A percentile compares a stretch with the other conserved stretches of the same genome.
phyloP scores from a whole-genome alignment of 2,888 invertebrate species.

The Leptura quadrifasciata region DNA sequence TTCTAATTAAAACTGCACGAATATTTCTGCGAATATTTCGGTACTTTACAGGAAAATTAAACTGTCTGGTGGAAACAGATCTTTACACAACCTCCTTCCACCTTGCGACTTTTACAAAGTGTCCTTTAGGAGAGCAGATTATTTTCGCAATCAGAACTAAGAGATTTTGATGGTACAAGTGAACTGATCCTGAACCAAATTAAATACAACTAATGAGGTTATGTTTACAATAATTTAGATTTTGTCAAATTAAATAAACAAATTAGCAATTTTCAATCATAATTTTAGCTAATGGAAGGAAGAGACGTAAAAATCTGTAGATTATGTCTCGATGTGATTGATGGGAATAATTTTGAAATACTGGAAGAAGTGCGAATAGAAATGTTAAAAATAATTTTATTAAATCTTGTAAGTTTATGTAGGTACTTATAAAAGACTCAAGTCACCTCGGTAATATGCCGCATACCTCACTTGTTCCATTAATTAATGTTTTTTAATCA shows the following conservation, averaged over 20 bases:
- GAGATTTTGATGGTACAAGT: too few relatives aligned
- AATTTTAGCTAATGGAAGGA: constrained; percentile 8
- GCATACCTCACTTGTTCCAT: neutral
- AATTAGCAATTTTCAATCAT: neutral
- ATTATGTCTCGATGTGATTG: constrained; percentile 5
- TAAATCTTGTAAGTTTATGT: constrained; percentile 4
- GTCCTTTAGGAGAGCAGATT: too few relatives aligned
- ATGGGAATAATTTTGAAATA: neutral
- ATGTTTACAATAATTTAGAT: neutral
- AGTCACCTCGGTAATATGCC: neutral
- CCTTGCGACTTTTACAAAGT: too few relatives aligned
- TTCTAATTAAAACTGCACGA: too few relatives aligned
- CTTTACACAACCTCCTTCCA: too few relatives aligned
- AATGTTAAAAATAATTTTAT: constrained; percentile 4
- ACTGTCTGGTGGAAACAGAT: too few relatives aligned
- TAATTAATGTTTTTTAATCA: neutral
- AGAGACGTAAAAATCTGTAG: constrained; percentile 6
- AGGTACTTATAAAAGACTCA: neutral
- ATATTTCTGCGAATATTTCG: too few relatives aligned
- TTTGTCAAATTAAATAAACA: neutral
- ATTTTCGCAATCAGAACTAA: too few relatives aligned
- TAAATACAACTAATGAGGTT: neutral
- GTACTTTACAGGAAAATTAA: too few relatives aligned
- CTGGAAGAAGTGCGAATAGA: constrained; percentile 7
- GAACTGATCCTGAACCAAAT: too few relatives aligned